These are phyloP conservation scores for Sinella curviseta DNA, from an alignment of 1,140 invertebrate genomes.

Conservation along the genomic window DNA sequence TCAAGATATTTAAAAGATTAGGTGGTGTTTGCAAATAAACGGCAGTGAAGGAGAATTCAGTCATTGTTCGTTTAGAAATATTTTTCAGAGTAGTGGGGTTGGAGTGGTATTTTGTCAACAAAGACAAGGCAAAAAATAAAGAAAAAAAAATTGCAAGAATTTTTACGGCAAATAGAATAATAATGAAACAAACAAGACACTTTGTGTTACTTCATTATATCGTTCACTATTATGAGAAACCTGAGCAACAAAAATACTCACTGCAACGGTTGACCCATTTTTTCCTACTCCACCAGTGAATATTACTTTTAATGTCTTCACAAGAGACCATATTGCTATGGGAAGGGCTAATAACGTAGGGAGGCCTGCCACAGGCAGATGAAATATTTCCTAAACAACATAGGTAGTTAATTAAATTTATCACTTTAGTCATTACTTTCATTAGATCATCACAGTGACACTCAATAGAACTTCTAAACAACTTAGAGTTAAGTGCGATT, in stretches of 20 bases:
- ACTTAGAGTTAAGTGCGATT: no score
- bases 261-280: slow-evolving; percentile 89
- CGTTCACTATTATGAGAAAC: background rate
- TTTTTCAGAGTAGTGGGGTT: no score
- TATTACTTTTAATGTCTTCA: slow-evolving; percentile 58
- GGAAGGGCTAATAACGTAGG: slow-evolving; percentile 37
- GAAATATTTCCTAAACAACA: slow-evolving; percentile 39
- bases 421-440: background rate
- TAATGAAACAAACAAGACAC: background rate
- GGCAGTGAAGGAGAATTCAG: no score
- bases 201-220: no score
- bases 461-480: no score
- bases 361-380: slow-evolving; percentile 35
- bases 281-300: slow-evolving; percentile 80
- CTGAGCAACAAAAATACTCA: slow-evolving; percentile 60
- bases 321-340: slow-evolving; percentile 44
- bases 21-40: no score
- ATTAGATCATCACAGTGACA: background rate
- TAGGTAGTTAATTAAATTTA: no score
- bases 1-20: no score
- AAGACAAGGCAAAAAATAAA: no score
- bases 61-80: no score
- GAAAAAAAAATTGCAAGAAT: no score
- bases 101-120: no score
- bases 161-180: background rate